Conservation (phyloP, 2,113 vertebrate genomes). For the Burhinus bistriatus region DNA sequence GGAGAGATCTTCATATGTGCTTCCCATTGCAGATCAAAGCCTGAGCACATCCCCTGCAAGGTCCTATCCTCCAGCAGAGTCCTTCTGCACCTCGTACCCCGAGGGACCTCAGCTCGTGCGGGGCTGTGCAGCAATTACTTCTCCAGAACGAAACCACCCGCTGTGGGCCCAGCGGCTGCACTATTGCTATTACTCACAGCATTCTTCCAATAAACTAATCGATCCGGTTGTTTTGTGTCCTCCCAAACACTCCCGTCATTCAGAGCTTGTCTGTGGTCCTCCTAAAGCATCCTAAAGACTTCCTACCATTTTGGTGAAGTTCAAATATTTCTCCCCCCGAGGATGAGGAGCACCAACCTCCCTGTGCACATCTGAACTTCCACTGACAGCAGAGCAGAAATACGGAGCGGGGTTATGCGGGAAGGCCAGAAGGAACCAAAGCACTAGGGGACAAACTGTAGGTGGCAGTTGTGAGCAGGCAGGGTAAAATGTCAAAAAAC, state of each 20-base stretch:
- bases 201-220: not conserved
- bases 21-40: not conserved
- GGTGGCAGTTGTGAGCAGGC: not conserved
- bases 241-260: not conserved
- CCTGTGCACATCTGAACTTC: not conserved
- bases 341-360: not conserved
- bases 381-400: not conserved
- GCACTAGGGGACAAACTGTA: not conserved
- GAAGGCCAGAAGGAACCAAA: not conserved
- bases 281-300: not conserved
- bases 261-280: not conserved
- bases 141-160: not conserved
- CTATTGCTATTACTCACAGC: not conserved
- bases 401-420: not conserved
- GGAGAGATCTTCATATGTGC: not conserved
- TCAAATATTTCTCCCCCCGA: not conserved
- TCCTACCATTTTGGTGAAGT: not conserved
- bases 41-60: not conserved
- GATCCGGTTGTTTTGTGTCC: not conserved
- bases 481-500: not conserved
- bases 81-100: not conserved
- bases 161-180: not conserved
- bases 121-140: not conserved
- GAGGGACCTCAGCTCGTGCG: not conserved
- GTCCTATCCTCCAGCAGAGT: not conserved